phyloP scores from a whole-genome alignment of 2,888 invertebrate species.

The Caenorhabditis becei region DNA sequence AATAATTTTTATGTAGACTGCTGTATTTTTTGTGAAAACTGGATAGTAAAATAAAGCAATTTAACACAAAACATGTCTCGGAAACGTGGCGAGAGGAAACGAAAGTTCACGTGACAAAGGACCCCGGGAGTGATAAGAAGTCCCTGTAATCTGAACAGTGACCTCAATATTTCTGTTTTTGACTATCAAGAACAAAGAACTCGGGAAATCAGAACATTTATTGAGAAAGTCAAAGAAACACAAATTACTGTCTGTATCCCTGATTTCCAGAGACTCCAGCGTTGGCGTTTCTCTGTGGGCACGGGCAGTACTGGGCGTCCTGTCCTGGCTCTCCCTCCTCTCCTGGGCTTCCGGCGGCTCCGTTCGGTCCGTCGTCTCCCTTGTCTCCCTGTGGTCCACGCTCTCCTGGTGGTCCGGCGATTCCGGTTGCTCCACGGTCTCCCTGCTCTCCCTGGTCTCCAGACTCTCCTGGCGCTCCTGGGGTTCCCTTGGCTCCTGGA shows the following conservation, averaged over 20 bases:
- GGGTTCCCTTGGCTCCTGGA: constrained; percentile 73
- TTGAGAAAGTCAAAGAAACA: no score
- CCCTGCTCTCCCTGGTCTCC: constrained; percentile 71
- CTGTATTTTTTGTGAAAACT: not conserved
- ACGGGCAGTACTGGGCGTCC: constrained; percentile 73
- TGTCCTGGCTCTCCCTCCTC: constrained; percentile 74
- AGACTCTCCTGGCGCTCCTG: constrained; percentile 64
- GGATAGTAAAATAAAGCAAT: constrained; percentile 1
- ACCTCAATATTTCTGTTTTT: no score
- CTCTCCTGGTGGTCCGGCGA: constrained; percentile 72
- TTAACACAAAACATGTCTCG: not conserved
- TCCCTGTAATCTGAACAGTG: no score
- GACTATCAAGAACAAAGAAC: no score
- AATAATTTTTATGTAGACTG: constrained; percentile 30
- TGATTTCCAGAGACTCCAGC: constrained; percentile 48
- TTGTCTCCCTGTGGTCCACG: constrained; percentile 74
- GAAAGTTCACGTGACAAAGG: no score
- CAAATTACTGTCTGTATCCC: constrained; percentile 60
- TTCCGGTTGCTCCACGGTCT: constrained; percentile 69
- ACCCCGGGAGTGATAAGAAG: no score
- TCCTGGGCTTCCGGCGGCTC: constrained; percentile 70
- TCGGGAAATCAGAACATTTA: no score
- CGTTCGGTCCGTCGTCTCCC: constrained; percentile 72
- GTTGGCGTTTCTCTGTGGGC: constrained; percentile 63
- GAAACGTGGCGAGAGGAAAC: no score